These are phyloP conservation scores for Halichondria panicea DNA, from an alignment of 37 sponge, comb jelly and placozoan genomes.

Conservation along the genomic window DNA sequence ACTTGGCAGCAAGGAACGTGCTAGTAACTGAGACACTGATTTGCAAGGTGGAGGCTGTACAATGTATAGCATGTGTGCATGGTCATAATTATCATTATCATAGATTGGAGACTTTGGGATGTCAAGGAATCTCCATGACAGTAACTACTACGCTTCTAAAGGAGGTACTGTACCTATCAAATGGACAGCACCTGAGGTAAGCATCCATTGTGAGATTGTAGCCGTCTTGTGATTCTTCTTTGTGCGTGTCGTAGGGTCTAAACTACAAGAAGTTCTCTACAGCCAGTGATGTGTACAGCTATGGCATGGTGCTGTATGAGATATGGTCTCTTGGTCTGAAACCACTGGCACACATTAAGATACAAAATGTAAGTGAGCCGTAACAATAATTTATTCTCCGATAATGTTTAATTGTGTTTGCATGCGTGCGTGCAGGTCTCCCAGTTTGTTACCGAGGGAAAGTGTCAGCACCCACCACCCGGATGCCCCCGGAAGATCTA, in stretches of 20 bases:
- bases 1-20: constrained; percentile 74
- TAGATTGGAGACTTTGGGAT: constrained; percentile 75
- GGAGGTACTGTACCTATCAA: constrained; percentile 53
- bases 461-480: constrained; percentile 62
- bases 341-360: constrained; percentile 22
- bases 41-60: constrained; percentile 26
- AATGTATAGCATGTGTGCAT: background rate
- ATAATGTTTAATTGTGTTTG: background rate
- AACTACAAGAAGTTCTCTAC: constrained; percentile 49
- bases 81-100: constrained; percentile 3
- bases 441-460: background rate
- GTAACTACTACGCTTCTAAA: constrained; percentile 38
- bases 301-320: constrained; percentile 66
- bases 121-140: constrained; percentile 40
- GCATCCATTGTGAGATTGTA: background rate
- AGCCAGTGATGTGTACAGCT: constrained; percentile 65
- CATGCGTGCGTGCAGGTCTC: constrained; percentile 22
- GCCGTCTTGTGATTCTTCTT: background rate
- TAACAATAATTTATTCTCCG: too few species aligned
- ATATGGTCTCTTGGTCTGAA: constrained; percentile 60
- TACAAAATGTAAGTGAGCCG: constrained; percentile 11
- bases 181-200: constrained; percentile 75
- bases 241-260: constrained; percentile 16
- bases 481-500: constrained; percentile 64
- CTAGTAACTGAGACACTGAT: constrained; percentile 13